Percentiles rank a stretch among this genome's conserved stretches.
Evolutionary conservation across 2,888 invertebrate genomes (phyloP).

Genomic region (Penaeus monodon): DNA sequence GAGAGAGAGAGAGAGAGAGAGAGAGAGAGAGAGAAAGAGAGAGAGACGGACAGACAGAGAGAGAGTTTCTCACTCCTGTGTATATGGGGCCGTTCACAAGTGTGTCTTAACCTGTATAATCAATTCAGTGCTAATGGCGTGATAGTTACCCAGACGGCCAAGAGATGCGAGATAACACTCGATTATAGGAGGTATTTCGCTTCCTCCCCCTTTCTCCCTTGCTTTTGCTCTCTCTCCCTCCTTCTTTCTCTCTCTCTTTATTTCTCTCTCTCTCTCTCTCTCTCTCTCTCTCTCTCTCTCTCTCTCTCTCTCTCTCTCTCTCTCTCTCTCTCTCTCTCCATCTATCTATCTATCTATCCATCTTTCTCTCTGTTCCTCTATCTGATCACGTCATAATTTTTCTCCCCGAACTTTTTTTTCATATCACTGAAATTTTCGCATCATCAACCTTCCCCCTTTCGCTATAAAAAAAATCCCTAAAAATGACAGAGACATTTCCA

Average conservation of each 20-base stretch:
- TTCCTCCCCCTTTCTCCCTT: background rate
- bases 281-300: background rate
- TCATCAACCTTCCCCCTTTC: no score
- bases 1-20: conserved; percentile 1
- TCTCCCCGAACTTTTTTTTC: no score
- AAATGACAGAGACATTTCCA: no score
- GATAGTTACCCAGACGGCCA: background rate
- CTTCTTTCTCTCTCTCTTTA: background rate
- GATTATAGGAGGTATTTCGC: background rate
- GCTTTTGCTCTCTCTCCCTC: background rate
- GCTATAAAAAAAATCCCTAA: no score
- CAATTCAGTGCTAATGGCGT: no score
- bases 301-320: conserved; percentile 11
- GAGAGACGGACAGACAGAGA: background rate
- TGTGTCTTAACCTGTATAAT: no score
- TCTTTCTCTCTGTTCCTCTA: background rate
- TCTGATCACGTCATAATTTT: no score
- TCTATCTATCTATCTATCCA: conserved; percentile 10
- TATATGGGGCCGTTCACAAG: no score
- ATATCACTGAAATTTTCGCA: no score
- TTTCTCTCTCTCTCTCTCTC: conserved; percentile 2
- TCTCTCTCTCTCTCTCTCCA: conserved; percentile 17
- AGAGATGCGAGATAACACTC: conserved; percentile 8
- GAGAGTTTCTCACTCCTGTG: no score
- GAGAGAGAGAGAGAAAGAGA: conserved; percentile 2